A percentile compares a stretch with the other conserved stretches of the same genome.
Evolutionary conservation across 2,797 vertebrate species (phyloP).

Genomic region (Danio jaintianensis): DNA sequence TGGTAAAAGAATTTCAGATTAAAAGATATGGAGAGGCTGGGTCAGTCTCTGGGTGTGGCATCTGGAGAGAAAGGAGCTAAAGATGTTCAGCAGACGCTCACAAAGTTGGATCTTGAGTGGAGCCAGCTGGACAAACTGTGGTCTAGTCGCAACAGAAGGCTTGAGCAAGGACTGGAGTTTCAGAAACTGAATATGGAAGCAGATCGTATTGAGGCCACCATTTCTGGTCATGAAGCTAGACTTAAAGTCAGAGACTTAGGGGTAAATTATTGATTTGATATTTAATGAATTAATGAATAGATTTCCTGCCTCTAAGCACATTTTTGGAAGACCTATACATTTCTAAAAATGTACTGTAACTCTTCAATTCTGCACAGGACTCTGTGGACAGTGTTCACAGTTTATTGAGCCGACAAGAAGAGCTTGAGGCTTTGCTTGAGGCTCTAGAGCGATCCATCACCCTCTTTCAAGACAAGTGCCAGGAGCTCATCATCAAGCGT

Average conservation of each 20-base stretch:
- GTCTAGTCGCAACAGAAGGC: conserved; percentile 68
- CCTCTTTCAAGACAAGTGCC: conserved; percentile 72
- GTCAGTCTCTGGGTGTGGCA: conserved; percentile 65
- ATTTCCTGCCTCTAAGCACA: not conserved
- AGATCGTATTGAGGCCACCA: conserved; percentile 80
- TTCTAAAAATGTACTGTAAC: conserved; percentile 3
- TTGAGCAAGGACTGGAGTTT: conserved; percentile 81
- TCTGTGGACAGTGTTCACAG: conserved; percentile 80
- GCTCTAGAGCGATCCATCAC: conserved; percentile 75
- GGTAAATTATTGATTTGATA: conserved; percentile 70
- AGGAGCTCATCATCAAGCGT: conserved; percentile 70
- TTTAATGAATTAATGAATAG: not conserved
- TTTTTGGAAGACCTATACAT: conserved; percentile 8
- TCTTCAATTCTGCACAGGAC: conserved; percentile 76
- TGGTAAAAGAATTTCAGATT: conserved; percentile 61
- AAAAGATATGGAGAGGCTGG: conserved; percentile 69
- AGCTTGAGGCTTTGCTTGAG: conserved; percentile 79
- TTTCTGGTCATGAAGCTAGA: conserved; percentile 83
- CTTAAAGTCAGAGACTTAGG: conserved; percentile 80
- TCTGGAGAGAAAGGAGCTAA: conserved; percentile 48
- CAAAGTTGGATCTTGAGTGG: conserved; percentile 73
- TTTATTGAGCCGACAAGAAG: conserved; percentile 83
- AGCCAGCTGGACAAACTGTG: conserved; percentile 78
- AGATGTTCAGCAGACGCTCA: conserved; percentile 72
- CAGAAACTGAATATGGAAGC: conserved; percentile 83